Conservation (phyloP, 2,113 vertebrate genomes). For the Scortum barcoo region DNA sequence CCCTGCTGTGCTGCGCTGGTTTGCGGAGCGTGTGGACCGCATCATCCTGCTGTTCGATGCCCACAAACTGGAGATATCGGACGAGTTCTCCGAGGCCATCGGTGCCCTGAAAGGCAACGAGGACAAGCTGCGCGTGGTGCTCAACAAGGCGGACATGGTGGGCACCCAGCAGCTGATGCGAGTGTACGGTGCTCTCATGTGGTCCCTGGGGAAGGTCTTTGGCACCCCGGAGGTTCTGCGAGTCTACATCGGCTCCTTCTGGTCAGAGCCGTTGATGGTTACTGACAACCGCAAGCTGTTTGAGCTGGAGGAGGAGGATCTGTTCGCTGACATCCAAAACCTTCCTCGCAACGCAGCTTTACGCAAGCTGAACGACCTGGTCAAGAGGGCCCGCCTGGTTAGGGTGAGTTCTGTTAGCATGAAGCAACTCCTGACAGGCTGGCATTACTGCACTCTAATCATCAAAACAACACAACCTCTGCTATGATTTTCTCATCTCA, state of each 20-base stretch:
- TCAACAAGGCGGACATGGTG: constrained; percentile 97
- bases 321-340: constrained; percentile 93
- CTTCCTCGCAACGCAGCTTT: constrained; percentile 92
- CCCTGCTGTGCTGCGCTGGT: constrained; percentile 93
- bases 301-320: constrained; percentile 93
- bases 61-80: constrained; percentile 95
- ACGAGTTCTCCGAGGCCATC: constrained; percentile 95
- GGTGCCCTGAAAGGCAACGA: constrained; percentile 92
- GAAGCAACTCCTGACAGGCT: neutral
- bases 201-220: constrained; percentile 95
- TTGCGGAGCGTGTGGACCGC: constrained; percentile 93
- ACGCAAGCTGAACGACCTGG: constrained; percentile 93
- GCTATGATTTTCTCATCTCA: constrained; percentile 54
- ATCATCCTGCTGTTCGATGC: constrained; percentile 95
- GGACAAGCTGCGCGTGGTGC: constrained; percentile 95
- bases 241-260: constrained; percentile 96
- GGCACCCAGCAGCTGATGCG: constrained; percentile 96
- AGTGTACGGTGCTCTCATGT: constrained; percentile 96
- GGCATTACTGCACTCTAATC: neutral
- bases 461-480: neutral
- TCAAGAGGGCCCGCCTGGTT: constrained; percentile 92
- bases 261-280: constrained; percentile 92
- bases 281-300: constrained; percentile 91
- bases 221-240: constrained; percentile 93
- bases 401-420: constrained; percentile 83